Evolutionary conservation across 2,113 vertebrate genomes (phyloP), one percentile per base, ranked within the genome.

Genomic region (Spermophilus dauricus): DNA sequence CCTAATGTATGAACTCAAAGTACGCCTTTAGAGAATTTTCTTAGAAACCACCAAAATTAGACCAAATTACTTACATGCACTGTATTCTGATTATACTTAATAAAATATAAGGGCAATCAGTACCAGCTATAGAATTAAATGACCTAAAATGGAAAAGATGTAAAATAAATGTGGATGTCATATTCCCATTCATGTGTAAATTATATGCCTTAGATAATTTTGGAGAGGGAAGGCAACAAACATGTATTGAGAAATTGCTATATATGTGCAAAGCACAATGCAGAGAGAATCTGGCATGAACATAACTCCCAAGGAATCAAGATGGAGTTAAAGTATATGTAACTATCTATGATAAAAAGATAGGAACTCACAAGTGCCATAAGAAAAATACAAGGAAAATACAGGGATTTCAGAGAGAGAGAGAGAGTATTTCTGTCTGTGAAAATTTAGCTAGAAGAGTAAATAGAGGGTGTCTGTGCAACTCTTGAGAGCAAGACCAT

Each of bases 21-120:
- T 45, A 85, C 69, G 45, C 34, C 30, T 91, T 97, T 83, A 96
- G 87, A 77, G 81, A 94, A 78, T 88, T 81, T 96, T 91, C 73
- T 90, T 91, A 67, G 48, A 95, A 96, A 76, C 63, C 45, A 93
- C 45, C 86, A 72, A 69, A 77, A 77, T 91, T 48, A 92, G 51
- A 97, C 20, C 77, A 78, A 91, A 89, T 80, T 87, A 65, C 69
- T 80, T 77, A 39, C 14, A 58, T 39, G 17, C 45, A 16, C 53
- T 61, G 13, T 84, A 48, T 96, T 94, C 70, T 76, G 87, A 92
- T 89, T 56, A 80, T 4, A 91, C 58, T 26, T 91, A 90, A 75
- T 85, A 89, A 83, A 87, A 86, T 72, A 26, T 87, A 42, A 90
- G 61, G 45, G 45, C 28, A 83, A 70, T 95, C 86, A 70, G 42